phyloP scores from a whole-genome alignment of 2,113 vertebrate genomes.

The Clarias macrocephalus region DNA sequence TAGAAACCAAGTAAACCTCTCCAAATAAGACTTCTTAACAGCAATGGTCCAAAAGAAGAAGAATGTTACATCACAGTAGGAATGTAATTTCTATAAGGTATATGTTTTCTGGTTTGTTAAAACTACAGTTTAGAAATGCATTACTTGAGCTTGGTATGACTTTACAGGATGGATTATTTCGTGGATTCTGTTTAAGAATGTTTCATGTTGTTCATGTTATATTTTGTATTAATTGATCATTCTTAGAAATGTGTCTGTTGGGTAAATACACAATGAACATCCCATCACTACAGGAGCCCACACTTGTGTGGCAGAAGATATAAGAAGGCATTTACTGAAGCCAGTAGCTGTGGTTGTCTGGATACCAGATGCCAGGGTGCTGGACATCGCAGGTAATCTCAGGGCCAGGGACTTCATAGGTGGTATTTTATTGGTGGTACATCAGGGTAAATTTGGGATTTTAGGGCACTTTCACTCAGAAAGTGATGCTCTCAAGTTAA shows the following conservation, averaged over 20 bases:
- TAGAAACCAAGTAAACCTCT: background rate
- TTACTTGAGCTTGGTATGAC: conserved; percentile 51
- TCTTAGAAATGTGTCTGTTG: background rate
- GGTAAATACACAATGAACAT: background rate
- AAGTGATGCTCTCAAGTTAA: background rate
- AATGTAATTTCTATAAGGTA: background rate
- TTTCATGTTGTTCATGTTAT: background rate
- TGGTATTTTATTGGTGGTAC: background rate
- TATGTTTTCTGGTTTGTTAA: conserved; percentile 55
- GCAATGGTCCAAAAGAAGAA: background rate
- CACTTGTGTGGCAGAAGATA: background rate
- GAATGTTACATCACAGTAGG: background rate
- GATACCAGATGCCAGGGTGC: background rate
- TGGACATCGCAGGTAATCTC: background rate
- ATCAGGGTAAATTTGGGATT: background rate
- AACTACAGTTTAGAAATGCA: conserved; percentile 60
- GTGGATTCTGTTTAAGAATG: background rate
- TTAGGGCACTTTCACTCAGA: background rate
- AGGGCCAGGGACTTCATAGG: background rate
- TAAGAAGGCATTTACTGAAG: background rate
- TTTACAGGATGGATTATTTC: background rate
- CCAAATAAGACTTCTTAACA: background rate
- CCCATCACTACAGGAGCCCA: background rate
- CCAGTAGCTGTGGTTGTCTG: background rate
- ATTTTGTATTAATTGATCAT: background rate